phyloP scores from a whole-genome alignment of 2,888 invertebrate species.

The Noctua pronuba region DNA sequence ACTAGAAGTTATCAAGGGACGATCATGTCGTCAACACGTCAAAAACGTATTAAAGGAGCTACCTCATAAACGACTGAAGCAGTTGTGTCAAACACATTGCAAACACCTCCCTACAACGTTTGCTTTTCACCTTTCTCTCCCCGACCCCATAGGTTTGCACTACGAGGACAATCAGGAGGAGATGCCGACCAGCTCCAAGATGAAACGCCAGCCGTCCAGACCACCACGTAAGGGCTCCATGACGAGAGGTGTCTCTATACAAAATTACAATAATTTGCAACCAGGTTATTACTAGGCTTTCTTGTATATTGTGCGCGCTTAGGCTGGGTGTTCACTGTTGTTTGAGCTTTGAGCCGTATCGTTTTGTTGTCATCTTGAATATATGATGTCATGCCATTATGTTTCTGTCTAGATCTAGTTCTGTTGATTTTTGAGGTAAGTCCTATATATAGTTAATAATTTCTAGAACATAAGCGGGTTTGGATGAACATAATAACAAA shows the following conservation, averaged over 20 bases:
- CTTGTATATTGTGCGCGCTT: constrained; percentile 51
- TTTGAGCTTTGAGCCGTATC: constrained; percentile 26
- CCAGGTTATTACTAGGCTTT: constrained; percentile 77
- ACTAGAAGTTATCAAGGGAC: too few relatives aligned
- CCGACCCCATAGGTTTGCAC: constrained; percentile 92
- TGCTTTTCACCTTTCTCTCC: constrained; percentile 68
- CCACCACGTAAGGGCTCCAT: constrained; percentile 95
- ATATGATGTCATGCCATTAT: constrained; percentile 7
- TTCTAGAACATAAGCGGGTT: background rate
- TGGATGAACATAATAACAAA: background rate
- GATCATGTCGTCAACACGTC: too few relatives aligned
- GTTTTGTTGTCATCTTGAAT: constrained; percentile 17
- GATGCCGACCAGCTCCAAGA: constrained; percentile 78
- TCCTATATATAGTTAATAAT: background rate
- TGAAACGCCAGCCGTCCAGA: constrained; percentile 91
- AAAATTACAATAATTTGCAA: constrained; percentile 82
- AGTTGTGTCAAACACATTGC: constrained; percentile 36
- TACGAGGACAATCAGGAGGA: constrained; percentile 94
- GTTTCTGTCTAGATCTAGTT: background rate
- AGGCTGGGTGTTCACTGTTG: constrained; percentile 28
- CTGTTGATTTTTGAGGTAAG: constrained; percentile 11
- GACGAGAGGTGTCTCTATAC: constrained; percentile 88
- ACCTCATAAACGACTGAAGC: too few relatives aligned
- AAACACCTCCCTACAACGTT: constrained; percentile 44
- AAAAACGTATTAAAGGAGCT: too few relatives aligned